phyloP scores from a whole-genome alignment of 2,797 vertebrate species.

The Anguilla marmorata region DNA sequence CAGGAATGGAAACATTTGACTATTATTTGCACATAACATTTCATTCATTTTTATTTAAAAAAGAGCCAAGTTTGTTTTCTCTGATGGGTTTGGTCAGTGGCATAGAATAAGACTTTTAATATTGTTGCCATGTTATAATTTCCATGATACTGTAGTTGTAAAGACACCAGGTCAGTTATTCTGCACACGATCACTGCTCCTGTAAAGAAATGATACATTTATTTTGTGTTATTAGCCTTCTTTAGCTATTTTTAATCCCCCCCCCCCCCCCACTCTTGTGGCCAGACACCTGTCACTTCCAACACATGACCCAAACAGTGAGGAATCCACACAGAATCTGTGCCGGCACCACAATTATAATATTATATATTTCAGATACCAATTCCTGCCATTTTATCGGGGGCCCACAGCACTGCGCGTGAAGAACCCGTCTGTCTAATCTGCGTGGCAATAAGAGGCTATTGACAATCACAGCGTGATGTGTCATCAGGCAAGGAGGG shows the following conservation, averaged over 20 bases:
- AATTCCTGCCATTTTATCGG: not conserved
- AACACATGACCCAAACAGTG: not conserved
- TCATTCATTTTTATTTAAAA: not conserved
- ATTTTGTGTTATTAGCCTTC: not conserved
- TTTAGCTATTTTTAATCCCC: not conserved
- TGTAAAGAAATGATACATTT: not conserved
- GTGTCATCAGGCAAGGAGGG: not conserved
- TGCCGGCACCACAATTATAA: not conserved
- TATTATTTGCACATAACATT: not conserved
- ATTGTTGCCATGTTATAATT: not conserved
- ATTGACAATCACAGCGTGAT: not conserved
- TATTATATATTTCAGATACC: not conserved
- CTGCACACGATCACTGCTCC: not conserved
- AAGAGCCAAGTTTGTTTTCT: not conserved
- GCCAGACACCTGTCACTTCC: not conserved
- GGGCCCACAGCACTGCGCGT: not conserved
- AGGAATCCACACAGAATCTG: not conserved
- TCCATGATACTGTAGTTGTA: not conserved
- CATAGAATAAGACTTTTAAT: not conserved
- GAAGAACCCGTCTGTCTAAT: conserved; percentile 9
- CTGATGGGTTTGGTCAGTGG: not conserved
- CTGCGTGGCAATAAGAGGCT: conserved; percentile 22
- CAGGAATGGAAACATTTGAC: not conserved
- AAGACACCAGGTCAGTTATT: not conserved
- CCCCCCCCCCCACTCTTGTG: not conserved